These are phyloP conservation scores for Scotopteryx bipunctaria DNA, from an alignment of 2,888 invertebrate species.

Conservation along the genomic window DNA sequence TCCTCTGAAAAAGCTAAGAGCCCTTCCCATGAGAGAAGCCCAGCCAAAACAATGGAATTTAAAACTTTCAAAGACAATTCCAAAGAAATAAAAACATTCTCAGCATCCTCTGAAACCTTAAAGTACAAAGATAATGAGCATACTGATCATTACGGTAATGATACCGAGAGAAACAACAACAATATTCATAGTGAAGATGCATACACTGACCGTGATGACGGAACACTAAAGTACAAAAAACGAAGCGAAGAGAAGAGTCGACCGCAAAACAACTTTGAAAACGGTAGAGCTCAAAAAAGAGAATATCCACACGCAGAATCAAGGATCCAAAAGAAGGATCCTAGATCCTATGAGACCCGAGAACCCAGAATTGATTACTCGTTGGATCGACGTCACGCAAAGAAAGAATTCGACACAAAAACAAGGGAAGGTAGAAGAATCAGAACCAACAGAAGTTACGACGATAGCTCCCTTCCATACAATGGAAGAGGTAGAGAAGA, in stretches of 20 bases:
- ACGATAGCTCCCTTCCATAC: conserved; percentile 72
- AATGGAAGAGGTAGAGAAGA: conserved; percentile 69
- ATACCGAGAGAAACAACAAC: conserved; percentile 69
- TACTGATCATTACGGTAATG: conserved; percentile 74
- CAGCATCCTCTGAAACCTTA: conserved; percentile 78
- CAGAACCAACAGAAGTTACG: conserved; percentile 70
- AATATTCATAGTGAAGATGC: conserved; percentile 63
- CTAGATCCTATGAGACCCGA: conserved; percentile 57
- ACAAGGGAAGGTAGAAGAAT: conserved; percentile 61
- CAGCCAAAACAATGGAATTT: conserved; percentile 76
- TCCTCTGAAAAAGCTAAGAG: conserved; percentile 73
- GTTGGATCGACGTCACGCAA: conserved; percentile 67
- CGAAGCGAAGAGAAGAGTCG: conserved; percentile 72
- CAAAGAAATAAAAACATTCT: conserved; percentile 78
- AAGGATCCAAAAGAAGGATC: conserved; percentile 67
- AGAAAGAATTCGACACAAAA: conserved; percentile 68
- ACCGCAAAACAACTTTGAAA: conserved; percentile 53
- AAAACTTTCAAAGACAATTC: conserved; percentile 80
- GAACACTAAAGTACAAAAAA: conserved; percentile 78
- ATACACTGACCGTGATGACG: conserved; percentile 73
- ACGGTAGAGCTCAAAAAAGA: conserved; percentile 57
- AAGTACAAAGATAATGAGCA: conserved; percentile 77
- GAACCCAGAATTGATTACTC: conserved; percentile 78
- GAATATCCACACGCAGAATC: conserved; percentile 72
- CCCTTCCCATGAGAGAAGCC: conserved; percentile 66